phyloP scores from a whole-genome alignment of 2,888 invertebrate species.

The Hesperia comma region DNA sequence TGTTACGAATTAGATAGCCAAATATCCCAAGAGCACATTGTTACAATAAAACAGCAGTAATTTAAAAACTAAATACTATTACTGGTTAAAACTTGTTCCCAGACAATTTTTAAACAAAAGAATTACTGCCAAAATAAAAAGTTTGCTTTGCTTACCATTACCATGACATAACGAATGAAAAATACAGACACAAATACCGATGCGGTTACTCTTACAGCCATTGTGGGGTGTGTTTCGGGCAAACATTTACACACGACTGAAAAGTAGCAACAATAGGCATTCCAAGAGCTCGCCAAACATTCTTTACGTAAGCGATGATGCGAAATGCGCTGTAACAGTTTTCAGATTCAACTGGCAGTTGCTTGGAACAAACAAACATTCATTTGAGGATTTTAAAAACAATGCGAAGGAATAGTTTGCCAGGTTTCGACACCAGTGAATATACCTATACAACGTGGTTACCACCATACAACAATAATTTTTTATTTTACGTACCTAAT shows the following conservation, averaged over 20 bases:
- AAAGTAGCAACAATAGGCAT: slow-evolving; percentile 49
- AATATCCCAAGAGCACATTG: too few species aligned
- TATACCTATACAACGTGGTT: too few species aligned
- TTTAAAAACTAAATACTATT: too few species aligned
- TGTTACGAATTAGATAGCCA: too few species aligned
- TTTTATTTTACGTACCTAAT: too few species aligned
- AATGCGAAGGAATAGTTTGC: not conserved
- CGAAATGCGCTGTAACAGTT: slow-evolving; percentile 19
- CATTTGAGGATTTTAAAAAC: slow-evolving; percentile 1
- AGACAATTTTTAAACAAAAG: not conserved
- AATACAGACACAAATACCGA: slow-evolving; percentile 15
- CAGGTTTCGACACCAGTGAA: too few species aligned
- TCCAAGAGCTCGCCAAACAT: slow-evolving; percentile 63
- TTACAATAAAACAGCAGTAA: too few species aligned
- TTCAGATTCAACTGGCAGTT: slow-evolving; percentile 10
- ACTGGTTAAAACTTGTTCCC: not conserved
- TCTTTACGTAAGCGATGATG: slow-evolving; percentile 46
- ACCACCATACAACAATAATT: too few species aligned
- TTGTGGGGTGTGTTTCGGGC: slow-evolving; percentile 42
- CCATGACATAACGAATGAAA: slow-evolving; percentile 22
- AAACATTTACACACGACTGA: slow-evolving; percentile 48
- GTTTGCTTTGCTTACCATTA: slow-evolving; percentile 23
- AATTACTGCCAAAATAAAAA: not conserved
- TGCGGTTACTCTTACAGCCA: slow-evolving; percentile 31
- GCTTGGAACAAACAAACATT: slow-evolving; percentile 15